Conservation (phyloP, 2,888 invertebrate genomes). For the Venusia cambrica region DNA sequence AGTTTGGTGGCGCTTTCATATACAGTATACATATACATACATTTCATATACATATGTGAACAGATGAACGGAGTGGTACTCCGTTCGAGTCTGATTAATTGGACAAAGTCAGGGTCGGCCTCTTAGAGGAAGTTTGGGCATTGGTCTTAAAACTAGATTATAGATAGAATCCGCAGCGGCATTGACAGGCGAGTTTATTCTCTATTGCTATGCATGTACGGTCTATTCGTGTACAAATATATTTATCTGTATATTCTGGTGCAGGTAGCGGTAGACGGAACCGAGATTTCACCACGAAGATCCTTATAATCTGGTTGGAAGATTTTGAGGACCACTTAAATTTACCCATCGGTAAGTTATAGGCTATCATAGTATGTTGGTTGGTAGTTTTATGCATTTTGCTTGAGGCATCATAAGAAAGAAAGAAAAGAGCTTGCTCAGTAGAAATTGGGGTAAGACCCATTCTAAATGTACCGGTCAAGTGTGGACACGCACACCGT, state of each 20-base stretch:
- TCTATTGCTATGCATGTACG: neutral
- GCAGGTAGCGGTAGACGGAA: conserved; percentile 71
- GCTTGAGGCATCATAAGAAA: no score
- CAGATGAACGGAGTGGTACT: no score
- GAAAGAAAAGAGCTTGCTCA: no score
- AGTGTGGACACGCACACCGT: no score
- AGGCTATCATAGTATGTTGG: no score
- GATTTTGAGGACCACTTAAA: conserved; percentile 95
- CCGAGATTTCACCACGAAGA: conserved; percentile 85
- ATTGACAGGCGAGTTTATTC: conserved; percentile 14
- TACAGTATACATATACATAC: no score
- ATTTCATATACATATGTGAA: no score
- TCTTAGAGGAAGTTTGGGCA: conserved; percentile 83
- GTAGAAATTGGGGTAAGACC: no score
- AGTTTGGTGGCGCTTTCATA: no score
- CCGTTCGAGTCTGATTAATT: conserved; percentile 66
- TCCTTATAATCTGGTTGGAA: conserved; percentile 97
- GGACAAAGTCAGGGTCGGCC: conserved; percentile 39
- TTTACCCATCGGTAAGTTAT: conserved; percentile 90
- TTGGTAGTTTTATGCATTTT: no score
- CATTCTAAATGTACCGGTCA: no score
- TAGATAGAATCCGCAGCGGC: conserved; percentile 68
- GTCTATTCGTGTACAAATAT: neutral
- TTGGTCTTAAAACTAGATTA: conserved; percentile 87
- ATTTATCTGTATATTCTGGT: conserved; percentile 18